Conservation (phyloP, 2,888 invertebrate species). For the Trilocha varians region DNA sequence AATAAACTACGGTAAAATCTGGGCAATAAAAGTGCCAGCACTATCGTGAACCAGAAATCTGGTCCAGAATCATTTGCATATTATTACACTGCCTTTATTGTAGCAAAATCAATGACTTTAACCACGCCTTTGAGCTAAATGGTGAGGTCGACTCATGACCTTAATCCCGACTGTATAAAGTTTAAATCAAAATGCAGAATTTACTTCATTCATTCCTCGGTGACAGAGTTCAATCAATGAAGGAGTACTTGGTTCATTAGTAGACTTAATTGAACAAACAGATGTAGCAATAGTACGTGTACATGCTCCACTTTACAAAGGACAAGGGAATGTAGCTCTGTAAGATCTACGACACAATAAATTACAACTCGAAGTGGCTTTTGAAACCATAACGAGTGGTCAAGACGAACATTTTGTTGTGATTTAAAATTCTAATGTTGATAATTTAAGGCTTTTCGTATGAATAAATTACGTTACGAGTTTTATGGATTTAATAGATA, state of each 20-base stretch:
- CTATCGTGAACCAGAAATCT: neutral
- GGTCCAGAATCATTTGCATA: neutral
- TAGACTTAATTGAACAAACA: slow-evolving; percentile 28
- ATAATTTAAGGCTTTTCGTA: neutral
- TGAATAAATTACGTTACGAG: neutral
- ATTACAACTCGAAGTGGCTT: neutral
- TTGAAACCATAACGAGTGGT: neutral
- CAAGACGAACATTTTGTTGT: neutral
- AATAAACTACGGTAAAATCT: too few species aligned
- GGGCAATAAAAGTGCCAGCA: too few species aligned
- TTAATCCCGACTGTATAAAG: neutral
- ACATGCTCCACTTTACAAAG: slow-evolving; percentile 29
- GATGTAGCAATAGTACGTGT: slow-evolving; percentile 15
- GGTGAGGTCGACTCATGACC: neutral
- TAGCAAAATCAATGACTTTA: neutral
- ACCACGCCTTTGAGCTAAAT: neutral
- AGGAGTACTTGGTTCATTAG: slow-evolving; percentile 23
- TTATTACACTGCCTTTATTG: too few species aligned
- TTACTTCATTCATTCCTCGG: neutral
- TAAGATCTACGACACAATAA: neutral
- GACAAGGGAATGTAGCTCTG: slow-evolving; percentile 26
- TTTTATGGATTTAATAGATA: neutral
- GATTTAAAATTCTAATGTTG: neutral
- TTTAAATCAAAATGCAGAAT: neutral
- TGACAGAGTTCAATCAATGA: slow-evolving; percentile 9